Evolutionary conservation across 2,888 invertebrate species (phyloP).

Genomic region (Boloria euphrosyne): DNA sequence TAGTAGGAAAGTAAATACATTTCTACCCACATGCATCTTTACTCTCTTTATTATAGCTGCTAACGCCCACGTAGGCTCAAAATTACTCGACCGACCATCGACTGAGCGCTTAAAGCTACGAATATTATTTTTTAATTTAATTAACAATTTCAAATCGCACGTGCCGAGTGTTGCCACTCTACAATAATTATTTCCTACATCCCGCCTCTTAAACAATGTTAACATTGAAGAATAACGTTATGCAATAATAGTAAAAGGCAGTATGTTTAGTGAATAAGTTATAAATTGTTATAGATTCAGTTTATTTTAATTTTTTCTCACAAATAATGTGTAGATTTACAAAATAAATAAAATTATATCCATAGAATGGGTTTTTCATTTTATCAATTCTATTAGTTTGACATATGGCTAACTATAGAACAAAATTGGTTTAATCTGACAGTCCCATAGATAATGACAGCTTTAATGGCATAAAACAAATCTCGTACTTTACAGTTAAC

Average conservation of each 20-base stretch:
- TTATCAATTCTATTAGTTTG: no score
- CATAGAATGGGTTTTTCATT: no score
- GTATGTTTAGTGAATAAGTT: not conserved
- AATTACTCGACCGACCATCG: conserved; percentile 27
- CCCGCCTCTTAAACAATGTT: conserved; percentile 65
- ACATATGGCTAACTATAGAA: no score
- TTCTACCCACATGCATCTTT: conserved; percentile 7
- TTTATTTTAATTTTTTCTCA: not conserved
- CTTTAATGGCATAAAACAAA: no score
- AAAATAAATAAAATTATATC: no score
- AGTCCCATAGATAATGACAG: no score
- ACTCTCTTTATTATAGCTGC: conserved; percentile 4
- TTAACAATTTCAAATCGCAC: conserved; percentile 49
- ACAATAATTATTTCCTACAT: conserved; percentile 78
- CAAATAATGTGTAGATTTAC: not conserved
- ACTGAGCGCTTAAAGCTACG: conserved; percentile 9
- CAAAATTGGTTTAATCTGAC: no score
- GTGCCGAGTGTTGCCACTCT: conserved; percentile 70
- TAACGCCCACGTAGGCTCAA: conserved; percentile 5
- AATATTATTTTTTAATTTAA: conserved; percentile 47
- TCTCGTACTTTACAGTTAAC: no score
- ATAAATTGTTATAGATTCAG: not conserved
- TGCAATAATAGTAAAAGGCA: conserved; percentile 21
- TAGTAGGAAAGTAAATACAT: not conserved
- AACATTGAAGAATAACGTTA: conserved; percentile 64